A percentile compares a stretch with the other conserved stretches of the same genome.
Conservation (phyloP, 2,797 vertebrate genomes). For the Clarias fuscus region DNA sequence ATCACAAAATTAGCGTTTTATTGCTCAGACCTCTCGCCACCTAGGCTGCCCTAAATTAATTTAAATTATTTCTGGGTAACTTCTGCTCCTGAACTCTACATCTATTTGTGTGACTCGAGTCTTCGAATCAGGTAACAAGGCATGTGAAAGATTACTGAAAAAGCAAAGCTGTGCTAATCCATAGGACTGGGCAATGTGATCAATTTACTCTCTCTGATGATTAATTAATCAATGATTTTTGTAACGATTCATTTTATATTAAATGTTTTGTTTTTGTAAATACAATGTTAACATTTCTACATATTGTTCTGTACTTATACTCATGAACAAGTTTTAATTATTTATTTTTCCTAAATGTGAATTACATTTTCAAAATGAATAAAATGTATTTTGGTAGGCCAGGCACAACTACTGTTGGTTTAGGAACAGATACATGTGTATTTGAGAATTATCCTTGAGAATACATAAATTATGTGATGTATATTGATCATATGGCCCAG, state of each 20-base stretch:
- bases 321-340: not conserved
- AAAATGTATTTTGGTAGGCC: not conserved
- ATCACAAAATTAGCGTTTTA: not conserved
- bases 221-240: too few species aligned
- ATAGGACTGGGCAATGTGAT: not conserved
- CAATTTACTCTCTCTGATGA: too few species aligned
- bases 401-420: not conserved
- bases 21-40: not conserved
- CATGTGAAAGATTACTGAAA: not conserved
- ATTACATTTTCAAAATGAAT: not conserved
- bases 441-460: too few species aligned
- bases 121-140: not conserved
- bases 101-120: not conserved
- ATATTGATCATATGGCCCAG: not conserved
- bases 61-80: not conserved
- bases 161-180: not conserved
- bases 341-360: not conserved
- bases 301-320: not conserved
- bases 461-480: too few species aligned
- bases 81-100: not conserved
- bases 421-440: not conserved
- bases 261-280: not conserved
- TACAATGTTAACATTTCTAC: not conserved
- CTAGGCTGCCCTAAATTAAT: not conserved
- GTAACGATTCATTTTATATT: not conserved